These are phyloP conservation scores for Spatulosminthurus flaviceps DNA, from an alignment of 2,888 invertebrate genomes.

Conservation along the genomic window DNA sequence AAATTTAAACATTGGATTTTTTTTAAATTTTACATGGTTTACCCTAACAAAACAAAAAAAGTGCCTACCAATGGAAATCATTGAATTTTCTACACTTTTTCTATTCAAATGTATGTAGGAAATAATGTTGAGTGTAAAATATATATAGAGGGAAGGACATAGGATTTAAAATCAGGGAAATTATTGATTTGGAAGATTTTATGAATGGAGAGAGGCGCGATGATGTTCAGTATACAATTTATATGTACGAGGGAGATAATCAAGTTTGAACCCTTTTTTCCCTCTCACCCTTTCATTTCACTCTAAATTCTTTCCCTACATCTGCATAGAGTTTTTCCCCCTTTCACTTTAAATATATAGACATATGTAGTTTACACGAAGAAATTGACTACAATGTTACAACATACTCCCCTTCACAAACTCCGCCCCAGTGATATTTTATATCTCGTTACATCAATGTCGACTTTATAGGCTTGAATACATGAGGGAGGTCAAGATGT, in stretches of 20 bases:
- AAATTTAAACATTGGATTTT: not conserved
- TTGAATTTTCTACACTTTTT: too few species aligned
- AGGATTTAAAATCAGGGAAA: too few species aligned
- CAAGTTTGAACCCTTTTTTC: not conserved
- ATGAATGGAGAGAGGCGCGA: too few species aligned
- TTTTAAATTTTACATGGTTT: not conserved
- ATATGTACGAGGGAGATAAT: too few species aligned
- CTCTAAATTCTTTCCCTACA: not conserved
- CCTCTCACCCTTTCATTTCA: not conserved
- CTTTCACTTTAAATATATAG: not conserved
- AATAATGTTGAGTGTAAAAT: too few species aligned
- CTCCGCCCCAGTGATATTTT: constrained; percentile 57
- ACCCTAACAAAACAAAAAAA: not conserved
- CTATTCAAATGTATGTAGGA: too few species aligned
- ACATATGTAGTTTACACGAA: too few species aligned
- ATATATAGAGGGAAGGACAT: too few species aligned
- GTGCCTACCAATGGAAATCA: too few species aligned
- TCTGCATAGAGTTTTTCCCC: not conserved
- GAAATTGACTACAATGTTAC: too few species aligned
- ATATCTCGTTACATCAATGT: constrained; percentile 54
- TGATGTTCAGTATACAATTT: too few species aligned
- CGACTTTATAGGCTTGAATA: constrained; percentile 42
- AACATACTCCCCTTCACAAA: constrained; percentile 46
- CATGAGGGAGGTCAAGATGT: constrained; percentile 52
- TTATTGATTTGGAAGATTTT: too few species aligned